phyloP scores from a whole-genome alignment of 2,113 vertebrate species.

The Chionodraco myersi region DNA sequence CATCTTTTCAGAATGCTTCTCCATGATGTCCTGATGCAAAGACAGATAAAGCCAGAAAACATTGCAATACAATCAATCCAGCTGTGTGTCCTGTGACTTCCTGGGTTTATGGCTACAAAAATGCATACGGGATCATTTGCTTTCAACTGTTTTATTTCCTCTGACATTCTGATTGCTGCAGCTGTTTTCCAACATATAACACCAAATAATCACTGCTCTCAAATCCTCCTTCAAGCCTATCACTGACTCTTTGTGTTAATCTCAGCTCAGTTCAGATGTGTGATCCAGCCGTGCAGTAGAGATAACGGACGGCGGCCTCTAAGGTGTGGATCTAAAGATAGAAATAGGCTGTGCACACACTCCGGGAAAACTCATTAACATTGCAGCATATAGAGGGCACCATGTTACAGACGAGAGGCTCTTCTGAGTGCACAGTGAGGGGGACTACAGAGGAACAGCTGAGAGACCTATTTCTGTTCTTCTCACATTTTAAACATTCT shows the following conservation, averaged over 20 bases:
- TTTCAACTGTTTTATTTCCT: neutral
- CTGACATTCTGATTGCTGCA: neutral
- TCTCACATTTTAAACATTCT: neutral
- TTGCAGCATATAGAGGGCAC: constrained; percentile 24
- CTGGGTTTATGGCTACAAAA: neutral
- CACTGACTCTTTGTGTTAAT: constrained; percentile 10
- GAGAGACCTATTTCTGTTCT: neutral
- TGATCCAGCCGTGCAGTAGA: constrained; percentile 19
- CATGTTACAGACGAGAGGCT: constrained; percentile 9
- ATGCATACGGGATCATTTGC: neutral
- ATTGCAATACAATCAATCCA: too few relatives aligned
- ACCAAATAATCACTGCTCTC: constrained; percentile 2
- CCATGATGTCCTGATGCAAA: too few relatives aligned
- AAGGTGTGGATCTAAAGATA: constrained; percentile 57
- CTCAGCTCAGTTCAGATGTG: constrained; percentile 1
- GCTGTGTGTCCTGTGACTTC: too few relatives aligned
- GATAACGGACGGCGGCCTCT: constrained; percentile 34
- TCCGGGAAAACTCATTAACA: constrained; percentile 56
- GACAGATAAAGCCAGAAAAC: too few relatives aligned
- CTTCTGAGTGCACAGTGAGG: neutral
- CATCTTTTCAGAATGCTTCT: too few relatives aligned
- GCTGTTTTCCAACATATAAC: neutral
- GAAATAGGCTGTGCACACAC: constrained; percentile 41
- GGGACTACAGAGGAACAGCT: constrained; percentile 6
- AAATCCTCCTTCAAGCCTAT: constrained; percentile 5